A percentile compares a stretch with the other conserved stretches of the same genome.
These are phyloP conservation scores for Pogonognathellus flavescens DNA, from an alignment of 1,140 invertebrate genomes.

Conservation along the genomic window DNA sequence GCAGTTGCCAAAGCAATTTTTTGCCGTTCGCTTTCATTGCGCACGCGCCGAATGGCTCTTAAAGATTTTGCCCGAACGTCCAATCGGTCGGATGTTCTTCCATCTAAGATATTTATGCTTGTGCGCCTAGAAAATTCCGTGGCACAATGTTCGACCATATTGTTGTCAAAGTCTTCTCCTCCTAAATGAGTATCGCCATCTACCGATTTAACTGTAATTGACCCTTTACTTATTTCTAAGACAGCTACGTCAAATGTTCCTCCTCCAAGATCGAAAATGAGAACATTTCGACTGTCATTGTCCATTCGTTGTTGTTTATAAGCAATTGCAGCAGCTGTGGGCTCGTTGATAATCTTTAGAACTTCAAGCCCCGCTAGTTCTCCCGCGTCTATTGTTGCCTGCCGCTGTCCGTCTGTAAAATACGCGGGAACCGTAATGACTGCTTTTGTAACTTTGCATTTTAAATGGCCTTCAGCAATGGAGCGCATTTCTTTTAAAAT, in stretches of 20 bases:
- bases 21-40: slow-evolving; percentile 96
- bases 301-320: slow-evolving; percentile 75
- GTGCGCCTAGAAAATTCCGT: slow-evolving; percentile 97
- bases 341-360: slow-evolving; percentile 75
- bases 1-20: slow-evolving; percentile 93
- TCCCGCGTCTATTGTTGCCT: slow-evolving; percentile 74
- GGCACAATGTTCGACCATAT: slow-evolving; percentile 97
- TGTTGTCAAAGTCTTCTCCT: slow-evolving; percentile 97
- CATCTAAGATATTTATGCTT: slow-evolving; percentile 82
- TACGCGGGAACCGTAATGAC: slow-evolving; percentile 77
- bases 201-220: slow-evolving; percentile 76
- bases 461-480: slow-evolving; percentile 74
- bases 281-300: slow-evolving; percentile 75
- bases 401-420: slow-evolving; percentile 74
- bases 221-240: slow-evolving; percentile 87
- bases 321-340: slow-evolving; percentile 75
- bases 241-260: slow-evolving; percentile 85
- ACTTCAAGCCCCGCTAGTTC: slow-evolving; percentile 73
- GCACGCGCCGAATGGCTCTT: slow-evolving; percentile 89
- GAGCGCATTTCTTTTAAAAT: slow-evolving; percentile 71
- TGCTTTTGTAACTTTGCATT: slow-evolving; percentile 70
- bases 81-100: not conserved
- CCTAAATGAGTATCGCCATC: slow-evolving; percentile 97
- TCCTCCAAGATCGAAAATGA: slow-evolving; percentile 76
- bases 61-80: slow-evolving; percentile 76